Evolutionary conservation across 2,113 vertebrate genomes (phyloP), one percentile per base, ranked within the genome.

Genomic region (Ammodytes dubius): DNA sequence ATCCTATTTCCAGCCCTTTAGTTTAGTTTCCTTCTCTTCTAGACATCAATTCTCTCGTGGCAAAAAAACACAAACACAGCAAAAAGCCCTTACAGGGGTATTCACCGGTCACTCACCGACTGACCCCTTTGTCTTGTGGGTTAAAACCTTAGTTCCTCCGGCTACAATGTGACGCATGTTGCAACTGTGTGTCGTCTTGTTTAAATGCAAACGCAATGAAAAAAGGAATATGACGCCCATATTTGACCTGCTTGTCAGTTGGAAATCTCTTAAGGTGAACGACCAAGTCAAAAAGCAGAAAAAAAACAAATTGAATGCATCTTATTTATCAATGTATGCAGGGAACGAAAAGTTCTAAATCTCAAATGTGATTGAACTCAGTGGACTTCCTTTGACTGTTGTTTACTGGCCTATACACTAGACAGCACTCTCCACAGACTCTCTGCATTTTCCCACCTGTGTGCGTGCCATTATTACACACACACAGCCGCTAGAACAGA

Each of bases 341-440:
- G 63, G 57, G 46, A 67, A 66, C 15, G 43, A 37, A 13, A 46
- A 17, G 37, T 61, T 80, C 49, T 27, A 27, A 47, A 74, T 71
- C 63, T 56, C 5, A 11, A 35, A 37, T 66, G 47, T 56, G 69
- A 42, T 27, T 69, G 72, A 74, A 82, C 82, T 59, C 52, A 0
- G 0, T 86, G 47, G 61, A 87, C 83, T 90, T 91, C 80, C 85
- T 77, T 63, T 74, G 69, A 77, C 77, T 13, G 68, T 43, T 70
- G 77, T 70, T 82, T 64, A 64, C 69, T 78, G 82, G 37, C 70
- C 56, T 9, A 27, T 27, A 27, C 27, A 77, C 65, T 85, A n/a
- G 77, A 70, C 79, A 73, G 81, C 58, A 67, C 67, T 81, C 37
- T 64, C 27, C 27, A 54, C 74, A 80, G 70, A 74, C 49, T 65